Percentiles rank a stretch among this genome's conserved stretches.
phyloP scores from a whole-genome alignment of 2,113 vertebrate species.

The Cyprinus carpio region DNA sequence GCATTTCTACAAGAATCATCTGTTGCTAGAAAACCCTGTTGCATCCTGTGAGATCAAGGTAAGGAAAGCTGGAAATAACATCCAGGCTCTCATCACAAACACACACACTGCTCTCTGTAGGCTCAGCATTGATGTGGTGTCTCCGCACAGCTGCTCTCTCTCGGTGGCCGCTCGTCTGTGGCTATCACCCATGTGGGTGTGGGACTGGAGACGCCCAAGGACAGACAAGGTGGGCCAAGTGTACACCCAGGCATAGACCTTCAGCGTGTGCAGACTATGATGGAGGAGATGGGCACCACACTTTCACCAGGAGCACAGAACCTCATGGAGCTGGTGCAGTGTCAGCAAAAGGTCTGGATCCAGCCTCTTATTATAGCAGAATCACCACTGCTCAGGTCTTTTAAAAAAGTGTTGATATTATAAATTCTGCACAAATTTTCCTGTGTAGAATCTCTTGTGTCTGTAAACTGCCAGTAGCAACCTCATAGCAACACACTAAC shows the following conservation, averaged over 20 bases:
- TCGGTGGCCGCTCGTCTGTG: constrained; percentile 79
- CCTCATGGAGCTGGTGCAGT: constrained; percentile 89
- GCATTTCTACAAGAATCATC: constrained; percentile 80
- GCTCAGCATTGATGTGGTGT: neutral
- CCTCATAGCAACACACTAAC: neutral
- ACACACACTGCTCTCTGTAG: neutral
- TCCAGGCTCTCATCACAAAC: neutral
- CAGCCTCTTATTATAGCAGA: neutral
- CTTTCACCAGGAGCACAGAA: constrained; percentile 93
- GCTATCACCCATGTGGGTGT: constrained; percentile 76
- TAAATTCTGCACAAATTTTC: neutral
- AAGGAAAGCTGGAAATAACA: constrained; percentile 41
- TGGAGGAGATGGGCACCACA: constrained; percentile 86
- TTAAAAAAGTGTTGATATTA: neutral
- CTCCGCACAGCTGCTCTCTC: constrained; percentile 83
- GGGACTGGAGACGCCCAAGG: constrained; percentile 63
- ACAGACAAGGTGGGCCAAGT: constrained; percentile 43
- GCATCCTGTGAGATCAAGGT: constrained; percentile 90
- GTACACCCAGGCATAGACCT: constrained; percentile 80
- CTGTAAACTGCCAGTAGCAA: neutral
- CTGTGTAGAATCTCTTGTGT: neutral
- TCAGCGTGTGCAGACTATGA: constrained; percentile 82
- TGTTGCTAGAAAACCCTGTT: constrained; percentile 79
- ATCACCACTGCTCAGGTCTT: neutral
- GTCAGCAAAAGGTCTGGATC: constrained; percentile 85